phyloP scores from a whole-genome alignment of 2,797 vertebrate genomes.

The Tarsius wallacei region DNA sequence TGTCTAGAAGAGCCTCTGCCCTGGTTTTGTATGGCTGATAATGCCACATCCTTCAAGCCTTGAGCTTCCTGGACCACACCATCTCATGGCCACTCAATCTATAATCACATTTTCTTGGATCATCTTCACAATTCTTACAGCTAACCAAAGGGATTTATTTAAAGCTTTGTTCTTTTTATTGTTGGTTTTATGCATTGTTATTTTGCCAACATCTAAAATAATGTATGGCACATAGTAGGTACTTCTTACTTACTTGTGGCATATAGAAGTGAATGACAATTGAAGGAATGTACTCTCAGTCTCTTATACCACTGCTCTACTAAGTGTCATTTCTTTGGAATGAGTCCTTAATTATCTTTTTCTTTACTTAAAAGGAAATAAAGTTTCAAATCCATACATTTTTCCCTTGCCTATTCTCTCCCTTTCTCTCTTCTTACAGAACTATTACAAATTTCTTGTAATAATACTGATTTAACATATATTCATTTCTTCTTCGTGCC shows the following conservation, averaged over 20 bases:
- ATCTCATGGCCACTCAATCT: not conserved
- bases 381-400: conserved; percentile 38
- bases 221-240: not conserved
- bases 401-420: not conserved
- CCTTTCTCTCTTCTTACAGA: not conserved
- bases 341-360: not conserved
- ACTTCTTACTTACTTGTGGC: not conserved
- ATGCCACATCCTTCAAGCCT: not conserved
- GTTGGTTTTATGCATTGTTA: not conserved
- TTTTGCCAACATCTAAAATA: not conserved
- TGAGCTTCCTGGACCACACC: not conserved
- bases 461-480: conserved; percentile 12
- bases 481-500: not conserved
- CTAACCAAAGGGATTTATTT: not conserved
- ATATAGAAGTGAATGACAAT: not conserved
- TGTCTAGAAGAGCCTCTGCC: not conserved
- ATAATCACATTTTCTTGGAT: not conserved
- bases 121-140: not conserved
- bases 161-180: not conserved
- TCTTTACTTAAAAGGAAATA: not conserved
- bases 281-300: not conserved
- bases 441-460: conserved; percentile 22
- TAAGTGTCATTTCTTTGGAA: not conserved
- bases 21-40: not conserved
- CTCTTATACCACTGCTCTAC: not conserved